phyloP scores from a whole-genome alignment of 2,888 invertebrate genomes.

The Pseudoips prasinana region DNA sequence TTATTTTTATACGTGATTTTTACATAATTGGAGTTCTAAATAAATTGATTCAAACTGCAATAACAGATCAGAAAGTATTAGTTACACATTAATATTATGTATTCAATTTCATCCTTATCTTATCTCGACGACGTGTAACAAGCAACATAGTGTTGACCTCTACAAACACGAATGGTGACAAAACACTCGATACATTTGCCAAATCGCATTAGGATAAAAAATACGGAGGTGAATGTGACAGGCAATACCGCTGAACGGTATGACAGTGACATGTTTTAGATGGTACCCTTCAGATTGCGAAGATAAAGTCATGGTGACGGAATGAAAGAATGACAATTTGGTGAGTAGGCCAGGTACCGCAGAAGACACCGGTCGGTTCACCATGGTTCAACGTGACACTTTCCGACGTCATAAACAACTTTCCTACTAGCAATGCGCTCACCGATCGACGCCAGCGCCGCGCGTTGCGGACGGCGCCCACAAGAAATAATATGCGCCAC shows the following conservation, averaged over 20 bases:
- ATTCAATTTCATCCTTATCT: no score
- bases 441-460: conserved; percentile 44
- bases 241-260: conserved; percentile 54
- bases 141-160: no score
- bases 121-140: no score
- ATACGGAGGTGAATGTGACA: conserved; percentile 46
- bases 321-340: conserved; percentile 79
- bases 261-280: conserved; percentile 43
- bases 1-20: no score
- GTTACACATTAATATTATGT: no score
- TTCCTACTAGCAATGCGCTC: conserved; percentile 80
- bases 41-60: no score
- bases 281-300: conserved; percentile 57
- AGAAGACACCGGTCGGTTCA: conserved; percentile 76
- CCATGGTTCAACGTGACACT: conserved; percentile 81
- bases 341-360: conserved; percentile 76
- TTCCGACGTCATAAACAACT: conserved; percentile 80
- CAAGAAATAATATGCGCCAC: conserved; percentile 62
- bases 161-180: conserved; percentile 15
- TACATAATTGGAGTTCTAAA: no score
- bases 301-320: conserved; percentile 73
- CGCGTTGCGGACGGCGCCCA: conserved; percentile 52
- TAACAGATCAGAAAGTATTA: no score
- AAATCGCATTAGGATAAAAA: conserved; percentile 43
- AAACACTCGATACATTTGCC: conserved; percentile 25